Base-by-base conservation (phyloP, 35 echinoderm and acorn worm species). In the Chiridota heheva region DNA sequence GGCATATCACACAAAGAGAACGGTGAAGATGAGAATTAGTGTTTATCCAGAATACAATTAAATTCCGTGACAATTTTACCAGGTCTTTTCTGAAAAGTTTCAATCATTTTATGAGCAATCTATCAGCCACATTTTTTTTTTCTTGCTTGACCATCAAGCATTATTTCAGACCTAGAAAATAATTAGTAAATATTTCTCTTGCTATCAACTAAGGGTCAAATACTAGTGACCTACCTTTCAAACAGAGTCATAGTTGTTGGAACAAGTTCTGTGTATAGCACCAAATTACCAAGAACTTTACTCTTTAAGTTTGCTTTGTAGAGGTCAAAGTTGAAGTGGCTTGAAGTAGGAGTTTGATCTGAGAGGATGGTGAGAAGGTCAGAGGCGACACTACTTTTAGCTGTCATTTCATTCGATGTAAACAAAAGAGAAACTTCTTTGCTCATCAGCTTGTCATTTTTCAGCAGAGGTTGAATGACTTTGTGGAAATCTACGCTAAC, bases 191-290 rank as follows among this genome's bases (percentile, higher is more conserved):
- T n/a, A n/a, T n/a, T n/a, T n/a, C n/a, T n/a, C n/a, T n/a, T n/a
- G n/a, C n/a, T n/a, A n/a, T n/a, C n/a, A n/a, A n/a, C n/a, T n/a
- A n/a, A n/a, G n/a, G n/a, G n/a, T n/a, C n/a, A n/a, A n/a, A n/a
- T n/a, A n/a, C n/a, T n/a, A n/a, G n/a, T n/a, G n/a, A n/a, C n/a
- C n/a, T 41, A 98, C 95, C 95, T 75, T 85, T 98, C 88, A 82
- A 98, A 91, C 1, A 98, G 29, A 2, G 61, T 53, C 95, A 91
- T 91, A 15, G 95, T 98, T 20, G 95, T 98, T 4, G 95, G 95
- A 5, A 98, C 45, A 27, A 98, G 88, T 73, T 98, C 88, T 18
- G 71, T 47, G 58, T 98, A 98, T 27, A 98, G 80, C 15, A 98
- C 72, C n/a, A 91, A 43, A 58, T 98, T 98, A 18, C 95, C 95